phyloP scores from a whole-genome alignment of 2,888 invertebrate species.

The Orthosia cruda region DNA sequence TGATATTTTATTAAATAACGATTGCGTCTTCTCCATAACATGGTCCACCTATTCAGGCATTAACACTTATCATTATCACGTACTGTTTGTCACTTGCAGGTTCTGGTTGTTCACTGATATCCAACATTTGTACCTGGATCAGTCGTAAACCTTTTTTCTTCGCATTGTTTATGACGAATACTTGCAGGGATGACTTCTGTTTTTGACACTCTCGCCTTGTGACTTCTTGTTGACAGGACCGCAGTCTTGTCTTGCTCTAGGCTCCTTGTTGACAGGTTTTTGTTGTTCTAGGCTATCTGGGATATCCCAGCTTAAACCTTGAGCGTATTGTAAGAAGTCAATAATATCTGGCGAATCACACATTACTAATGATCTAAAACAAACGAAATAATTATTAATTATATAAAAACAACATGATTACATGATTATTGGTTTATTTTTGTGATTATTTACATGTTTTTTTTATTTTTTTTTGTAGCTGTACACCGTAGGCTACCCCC shows the following conservation, averaged over 20 bases:
- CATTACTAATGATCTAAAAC: background rate
- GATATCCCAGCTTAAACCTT: conserved; percentile 8
- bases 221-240: background rate
- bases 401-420: no score
- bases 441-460: no score
- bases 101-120: conserved; percentile 5
- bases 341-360: background rate
- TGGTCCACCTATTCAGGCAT: conserved; percentile 1
- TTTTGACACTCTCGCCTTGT: conserved; percentile 1
- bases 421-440: no score
- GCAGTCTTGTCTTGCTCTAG: no score
- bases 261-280: background rate
- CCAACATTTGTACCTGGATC: conserved; percentile 9
- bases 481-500: no score
- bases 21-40: background rate
- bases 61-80: background rate
- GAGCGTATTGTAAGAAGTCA: background rate
- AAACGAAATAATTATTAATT: no score
- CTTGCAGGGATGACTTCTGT: background rate
- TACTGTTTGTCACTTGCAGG: conserved; percentile 2
- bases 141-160: conserved; percentile 8
- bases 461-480: no score
- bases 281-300: background rate
- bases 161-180: conserved; percentile 2
- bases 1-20: no score